Evolutionary conservation across 2,797 vertebrate genomes (phyloP), one percentile per base, ranked within the genome.

Genomic region (Naso thynnoides): DNA sequence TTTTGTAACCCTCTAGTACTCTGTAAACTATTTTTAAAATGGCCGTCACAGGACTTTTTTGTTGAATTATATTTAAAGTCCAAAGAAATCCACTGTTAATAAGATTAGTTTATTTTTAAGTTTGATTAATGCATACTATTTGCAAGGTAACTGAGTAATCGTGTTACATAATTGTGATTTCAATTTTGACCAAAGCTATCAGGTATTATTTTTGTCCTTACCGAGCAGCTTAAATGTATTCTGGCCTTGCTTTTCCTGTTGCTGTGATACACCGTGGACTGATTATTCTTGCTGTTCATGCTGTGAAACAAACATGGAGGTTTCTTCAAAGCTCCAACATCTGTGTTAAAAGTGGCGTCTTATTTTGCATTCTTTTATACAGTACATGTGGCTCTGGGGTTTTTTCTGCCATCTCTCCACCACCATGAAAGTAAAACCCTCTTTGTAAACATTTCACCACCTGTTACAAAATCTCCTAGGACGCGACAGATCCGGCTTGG

Each of bases 381-480:
- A n/a, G 16, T 39, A 18, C 29, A 21, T 62, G 29, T 47, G 48
- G 47, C 29, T 64, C 14, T 39, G 26, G 50, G 49, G 33, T 21
- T 57, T 49, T 14, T 48, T 15, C 23, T 11, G 61, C 23, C 19
- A 14, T 39, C 38, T 16, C 42, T 39, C 60, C 55, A 21, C 16
- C n/a, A 39, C n/a, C 29, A 49, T 56, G 11, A 62, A 68, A 41
- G 53, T 36, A 44, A 39, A 80, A 67, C 24, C 65, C 19, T 45
- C 41, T 41, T 53, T 62, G 24, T 36, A 71, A 66, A 69, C 45
- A 6, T 8, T 55, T 62, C 45, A 7, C 70, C 77, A 64, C 71
- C 78, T 84, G 78, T 76, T 68, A 36, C 62, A 56, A 56, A 76
- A 62, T 15, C 70, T 55, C 73, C 58, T 52, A 6, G 13, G 64